Evolutionary conservation across 2,113 vertebrate genomes (phyloP).

Genomic region (Neotragus pygmaeus): DNA sequence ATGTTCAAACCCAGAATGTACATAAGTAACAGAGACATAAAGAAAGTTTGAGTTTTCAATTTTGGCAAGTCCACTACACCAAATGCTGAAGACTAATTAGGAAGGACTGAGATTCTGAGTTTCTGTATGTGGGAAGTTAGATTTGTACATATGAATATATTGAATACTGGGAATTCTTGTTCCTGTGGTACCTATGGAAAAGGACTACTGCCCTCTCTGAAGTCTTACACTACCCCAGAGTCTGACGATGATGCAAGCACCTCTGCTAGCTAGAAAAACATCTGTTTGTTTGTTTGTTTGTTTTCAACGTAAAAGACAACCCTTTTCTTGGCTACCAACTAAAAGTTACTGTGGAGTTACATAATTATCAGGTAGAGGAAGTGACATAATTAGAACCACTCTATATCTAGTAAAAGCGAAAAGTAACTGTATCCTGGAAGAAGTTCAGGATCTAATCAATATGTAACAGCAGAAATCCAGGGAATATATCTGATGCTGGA

Average conservation of each 20-base stretch:
- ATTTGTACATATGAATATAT: neutral
- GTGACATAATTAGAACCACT: neutral
- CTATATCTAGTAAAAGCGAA: neutral
- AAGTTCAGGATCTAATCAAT: neutral
- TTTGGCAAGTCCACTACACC: neutral
- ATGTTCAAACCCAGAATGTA: neutral
- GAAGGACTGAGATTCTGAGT: neutral
- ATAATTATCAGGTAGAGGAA: neutral
- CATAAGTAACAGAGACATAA: neutral
- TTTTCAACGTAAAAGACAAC: neutral
- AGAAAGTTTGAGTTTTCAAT: neutral
- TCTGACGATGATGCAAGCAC: neutral
- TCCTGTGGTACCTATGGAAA: neutral
- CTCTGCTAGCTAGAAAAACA: neutral
- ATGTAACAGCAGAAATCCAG: neutral
- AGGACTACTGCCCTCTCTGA: neutral
- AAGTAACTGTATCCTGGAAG: neutral
- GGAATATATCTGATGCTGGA: neutral
- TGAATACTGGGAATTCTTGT: neutral
- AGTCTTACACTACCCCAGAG: neutral
- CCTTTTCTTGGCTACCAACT: neutral
- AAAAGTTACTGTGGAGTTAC: neutral
- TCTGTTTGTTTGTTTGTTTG: neutral
- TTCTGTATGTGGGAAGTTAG: neutral
- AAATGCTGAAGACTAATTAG: neutral